These are phyloP conservation scores for Urocolius indicus DNA, from an alignment of 2,113 vertebrate species.

Conservation along the genomic window DNA sequence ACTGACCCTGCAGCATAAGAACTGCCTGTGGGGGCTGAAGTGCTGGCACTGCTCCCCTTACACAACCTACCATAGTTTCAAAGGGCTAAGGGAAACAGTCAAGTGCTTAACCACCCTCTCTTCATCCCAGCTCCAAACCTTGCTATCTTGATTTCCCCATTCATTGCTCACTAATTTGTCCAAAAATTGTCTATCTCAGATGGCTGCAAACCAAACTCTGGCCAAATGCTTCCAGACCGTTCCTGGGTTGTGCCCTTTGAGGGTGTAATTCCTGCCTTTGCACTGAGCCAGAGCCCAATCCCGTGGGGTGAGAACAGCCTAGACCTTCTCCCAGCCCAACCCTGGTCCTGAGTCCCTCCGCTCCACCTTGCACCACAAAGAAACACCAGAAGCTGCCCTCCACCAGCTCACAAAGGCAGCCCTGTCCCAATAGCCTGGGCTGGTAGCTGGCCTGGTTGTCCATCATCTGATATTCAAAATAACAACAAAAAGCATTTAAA, in stretches of 20 bases:
- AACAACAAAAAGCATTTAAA: not conserved
- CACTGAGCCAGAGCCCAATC: not conserved
- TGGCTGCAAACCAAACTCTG: rapidly evolving
- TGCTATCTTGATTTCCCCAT: not conserved
- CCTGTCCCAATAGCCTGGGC: not conserved
- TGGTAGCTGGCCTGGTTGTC: not conserved
- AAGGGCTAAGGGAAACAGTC: not conserved
- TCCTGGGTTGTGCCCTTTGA: not conserved
- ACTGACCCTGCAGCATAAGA: rapidly evolving
- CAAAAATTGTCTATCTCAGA: not conserved
- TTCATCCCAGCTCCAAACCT: not conserved
- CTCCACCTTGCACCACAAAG: not conserved
- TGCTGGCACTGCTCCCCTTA: rapidly evolving
- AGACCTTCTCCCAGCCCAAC: not conserved
- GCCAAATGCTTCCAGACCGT: not conserved
- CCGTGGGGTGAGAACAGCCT: not conserved
- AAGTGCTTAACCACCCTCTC: rapidly evolving
- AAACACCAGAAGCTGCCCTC: not conserved
- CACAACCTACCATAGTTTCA: rapidly evolving
- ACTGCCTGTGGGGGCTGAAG: rapidly evolving
- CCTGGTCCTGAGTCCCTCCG: not conserved
- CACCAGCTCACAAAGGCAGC: not conserved
- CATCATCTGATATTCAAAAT: not conserved
- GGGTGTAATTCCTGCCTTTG: rapidly evolving
- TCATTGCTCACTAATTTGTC: not conserved